Percentiles rank a stretch among this genome's conserved stretches.
Conservation (phyloP, 1,140 invertebrate species). For the Lerema accius region DNA sequence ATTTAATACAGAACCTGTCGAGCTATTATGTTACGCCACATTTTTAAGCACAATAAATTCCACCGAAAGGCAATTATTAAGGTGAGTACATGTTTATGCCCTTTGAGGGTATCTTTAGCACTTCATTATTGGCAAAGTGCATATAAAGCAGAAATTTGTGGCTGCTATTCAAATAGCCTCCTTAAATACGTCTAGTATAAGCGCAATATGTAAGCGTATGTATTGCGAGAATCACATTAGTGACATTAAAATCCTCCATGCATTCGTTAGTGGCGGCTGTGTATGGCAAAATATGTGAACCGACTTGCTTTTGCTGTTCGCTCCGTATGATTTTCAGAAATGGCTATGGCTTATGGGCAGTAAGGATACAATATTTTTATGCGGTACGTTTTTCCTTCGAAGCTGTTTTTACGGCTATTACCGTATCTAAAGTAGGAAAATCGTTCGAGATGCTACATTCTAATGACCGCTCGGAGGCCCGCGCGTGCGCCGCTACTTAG, state of each 20-base stretch:
- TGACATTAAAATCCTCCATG: conserved; percentile 78
- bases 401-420: conserved; percentile 73
- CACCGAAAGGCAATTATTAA: too few relatives aligned
- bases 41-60: too few relatives aligned
- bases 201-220: conserved; percentile 69
- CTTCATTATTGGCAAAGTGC: conserved; percentile 23
- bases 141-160: conserved; percentile 28
- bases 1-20: too few relatives aligned
- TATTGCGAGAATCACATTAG: conserved; percentile 75
- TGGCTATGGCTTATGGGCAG: conserved; percentile 70
- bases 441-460: conserved; percentile 78
- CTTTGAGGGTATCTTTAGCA: conserved; percentile 14
- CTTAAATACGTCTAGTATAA: conserved; percentile 60
- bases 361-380: conserved; percentile 83
- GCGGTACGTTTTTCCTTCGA: conserved; percentile 70
- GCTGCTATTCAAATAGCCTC: conserved; percentile 50
- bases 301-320: conserved; percentile 67
- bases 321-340: conserved; percentile 82
- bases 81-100: conserved; percentile 8
- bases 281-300: conserved; percentile 80
- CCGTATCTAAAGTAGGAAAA: conserved; percentile 80
- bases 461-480: conserved; percentile 66
- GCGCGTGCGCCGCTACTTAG: conserved; percentile 76
- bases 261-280: conserved; percentile 72
- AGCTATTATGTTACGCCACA: too few relatives aligned